phyloP scores from a whole-genome alignment of 2,888 invertebrate genomes.

The Stomorhina lunata region DNA sequence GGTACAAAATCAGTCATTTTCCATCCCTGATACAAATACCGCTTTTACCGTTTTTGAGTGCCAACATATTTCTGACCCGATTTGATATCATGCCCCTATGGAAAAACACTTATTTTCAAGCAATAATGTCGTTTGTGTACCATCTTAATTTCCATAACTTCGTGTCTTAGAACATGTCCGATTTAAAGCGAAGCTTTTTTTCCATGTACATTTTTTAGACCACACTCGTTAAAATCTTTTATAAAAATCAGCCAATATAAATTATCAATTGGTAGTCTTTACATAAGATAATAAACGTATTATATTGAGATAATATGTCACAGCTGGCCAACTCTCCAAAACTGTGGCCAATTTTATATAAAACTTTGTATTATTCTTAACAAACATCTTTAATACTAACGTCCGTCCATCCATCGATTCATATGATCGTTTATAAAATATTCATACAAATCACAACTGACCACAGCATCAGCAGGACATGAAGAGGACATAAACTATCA shows the following conservation, averaged over 20 bases:
- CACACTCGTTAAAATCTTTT: background rate
- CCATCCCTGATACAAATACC: no score
- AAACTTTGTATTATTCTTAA: constrained; percentile 20
- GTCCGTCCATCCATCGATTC: no score
- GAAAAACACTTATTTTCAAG: no score
- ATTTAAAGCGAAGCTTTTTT: background rate
- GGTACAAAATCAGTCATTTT: no score
- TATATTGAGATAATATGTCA: constrained; percentile 34
- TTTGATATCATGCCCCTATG: no score
- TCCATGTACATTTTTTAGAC: background rate
- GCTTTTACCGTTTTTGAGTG: no score
- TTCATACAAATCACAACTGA: constrained; percentile 60
- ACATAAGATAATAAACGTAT: background rate
- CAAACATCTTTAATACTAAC: constrained; percentile 12
- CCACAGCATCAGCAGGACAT: constrained; percentile 60
- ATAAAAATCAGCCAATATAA: background rate
- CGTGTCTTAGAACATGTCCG: no score
- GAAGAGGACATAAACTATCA: background rate
- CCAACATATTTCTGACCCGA: no score
- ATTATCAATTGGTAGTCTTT: background rate
- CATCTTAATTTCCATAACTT: no score
- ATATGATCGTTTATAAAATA: constrained; percentile 40
- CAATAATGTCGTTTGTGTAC: no score
- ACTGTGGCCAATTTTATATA: constrained; percentile 30
- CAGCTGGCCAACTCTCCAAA: constrained; percentile 50